Evolutionary conservation across 2,797 vertebrate genomes (phyloP).

Genomic region (Scarus forsteni): DNA sequence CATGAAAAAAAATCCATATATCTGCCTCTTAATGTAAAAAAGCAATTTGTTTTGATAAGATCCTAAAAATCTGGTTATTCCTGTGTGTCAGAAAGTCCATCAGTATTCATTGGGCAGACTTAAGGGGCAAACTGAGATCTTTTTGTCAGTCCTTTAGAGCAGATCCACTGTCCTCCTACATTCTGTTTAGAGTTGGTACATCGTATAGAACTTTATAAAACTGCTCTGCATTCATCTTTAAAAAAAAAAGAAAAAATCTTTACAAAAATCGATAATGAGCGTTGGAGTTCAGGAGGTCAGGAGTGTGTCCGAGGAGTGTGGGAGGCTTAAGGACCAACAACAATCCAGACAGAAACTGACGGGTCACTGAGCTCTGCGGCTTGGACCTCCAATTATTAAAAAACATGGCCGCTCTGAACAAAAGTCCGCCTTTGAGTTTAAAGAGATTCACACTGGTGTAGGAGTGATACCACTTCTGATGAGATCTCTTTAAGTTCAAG

Average conservation of each 20-base stretch:
- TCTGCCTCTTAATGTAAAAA: no score
- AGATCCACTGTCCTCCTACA: no score
- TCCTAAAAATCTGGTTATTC: background rate
- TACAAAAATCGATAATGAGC: conserved; percentile 4
- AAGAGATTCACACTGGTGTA: background rate
- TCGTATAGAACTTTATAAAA: background rate
- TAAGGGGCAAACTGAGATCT: background rate
- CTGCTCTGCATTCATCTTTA: background rate
- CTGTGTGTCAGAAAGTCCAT: background rate
- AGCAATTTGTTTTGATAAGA: no score
- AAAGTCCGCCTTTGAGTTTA: background rate
- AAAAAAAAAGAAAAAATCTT: background rate
- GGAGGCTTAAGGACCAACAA: conserved; percentile 17
- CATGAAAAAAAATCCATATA: no score
- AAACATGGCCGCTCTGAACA: background rate
- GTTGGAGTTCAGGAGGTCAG: conserved; percentile 29
- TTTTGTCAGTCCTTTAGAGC: background rate
- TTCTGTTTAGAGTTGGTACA: no score
- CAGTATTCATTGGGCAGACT: background rate
- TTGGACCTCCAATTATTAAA: conserved; percentile 1
- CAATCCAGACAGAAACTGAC: conserved; percentile 8
- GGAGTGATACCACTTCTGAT: background rate
- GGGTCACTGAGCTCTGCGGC: conserved; percentile 14
- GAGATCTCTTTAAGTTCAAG: background rate
- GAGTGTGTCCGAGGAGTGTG: conserved; percentile 3